Base-by-base conservation (phyloP, 2,797 vertebrate genomes). In the Cygnus olor region DNA sequence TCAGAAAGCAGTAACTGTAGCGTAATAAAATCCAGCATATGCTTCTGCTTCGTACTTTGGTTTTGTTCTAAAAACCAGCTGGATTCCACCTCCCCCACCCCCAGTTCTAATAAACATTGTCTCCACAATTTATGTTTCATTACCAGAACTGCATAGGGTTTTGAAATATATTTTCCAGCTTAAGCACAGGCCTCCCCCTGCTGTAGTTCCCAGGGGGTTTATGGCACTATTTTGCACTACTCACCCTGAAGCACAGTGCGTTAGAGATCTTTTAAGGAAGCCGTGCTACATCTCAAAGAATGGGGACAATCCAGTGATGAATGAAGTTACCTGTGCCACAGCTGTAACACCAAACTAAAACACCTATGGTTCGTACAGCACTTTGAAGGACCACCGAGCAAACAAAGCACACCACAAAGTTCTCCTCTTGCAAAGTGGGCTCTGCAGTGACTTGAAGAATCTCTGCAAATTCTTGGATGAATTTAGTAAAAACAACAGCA, bases 401-500 rank as follows among this genome's bases (percentile, higher is more conserved):
- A 94, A 65, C 38, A 7, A 28, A 80, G 69, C 12, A 19, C 28
- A 1, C 11, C 14, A 32, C 3, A 1, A 70, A 88, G 27, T 9
- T 47, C 14, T 28, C 54, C 42, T 53, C 60, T 14, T 19, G 42
- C 56, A 90, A 51, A 53, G 21, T 0, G 0, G n/a, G 68, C 68
- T 87, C 32, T 51, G 32, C 56, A 83, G 79, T 54, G 70, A 40
- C 80, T 86, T 81, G 66, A 76, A 78, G 84, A 91, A 91, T 80
- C 77, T 87, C 0, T 14, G 88, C 15, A 6, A 90, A 95, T 93
- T 87, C 78, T 56, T 42, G 71, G 94, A 85, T 90, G 95, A 81
- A 88, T 92, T 93, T 76, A 90, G 89, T 68, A 93, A 82, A 95
- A 97, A 57, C 84, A 94, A 65, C 85, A 96, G 68, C 73, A 40